Conservation (phyloP, 2,888 invertebrate species). For the Hemistola chrysoprasaria region DNA sequence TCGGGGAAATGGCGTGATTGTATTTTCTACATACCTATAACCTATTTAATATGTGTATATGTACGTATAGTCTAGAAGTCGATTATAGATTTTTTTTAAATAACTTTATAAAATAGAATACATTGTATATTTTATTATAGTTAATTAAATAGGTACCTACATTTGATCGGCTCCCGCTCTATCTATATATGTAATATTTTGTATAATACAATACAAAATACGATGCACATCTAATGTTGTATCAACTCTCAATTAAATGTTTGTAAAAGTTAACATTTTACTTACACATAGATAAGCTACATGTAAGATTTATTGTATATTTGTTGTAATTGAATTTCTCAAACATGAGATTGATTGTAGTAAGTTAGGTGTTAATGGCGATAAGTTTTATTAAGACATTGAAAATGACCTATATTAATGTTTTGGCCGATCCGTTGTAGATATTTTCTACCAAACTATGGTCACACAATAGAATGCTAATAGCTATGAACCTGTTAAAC, state of each 20-base stretch:
- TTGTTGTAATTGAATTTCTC: constrained; percentile 48
- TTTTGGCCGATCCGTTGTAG: too few species aligned
- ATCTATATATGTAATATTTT: constrained; percentile 2
- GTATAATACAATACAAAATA: constrained; percentile 1
- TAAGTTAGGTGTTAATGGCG: constrained; percentile 11
- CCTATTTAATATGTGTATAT: too few species aligned
- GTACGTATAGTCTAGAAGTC: too few species aligned
- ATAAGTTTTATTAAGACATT: constrained; percentile 4
- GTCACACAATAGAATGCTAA: too few species aligned
- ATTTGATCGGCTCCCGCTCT: constrained; percentile 1
- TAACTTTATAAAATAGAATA: too few species aligned
- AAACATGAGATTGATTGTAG: constrained; percentile 11
- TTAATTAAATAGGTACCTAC: not conserved
- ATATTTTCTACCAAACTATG: too few species aligned
- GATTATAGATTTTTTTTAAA: too few species aligned
- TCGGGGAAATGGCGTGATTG: too few species aligned
- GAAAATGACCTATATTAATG: too few species aligned
- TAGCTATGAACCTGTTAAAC: too few species aligned
- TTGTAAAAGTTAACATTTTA: constrained; percentile 51
- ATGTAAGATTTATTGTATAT: constrained; percentile 50
- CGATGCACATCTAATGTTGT: constrained; percentile 47
- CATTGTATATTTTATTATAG: too few species aligned
- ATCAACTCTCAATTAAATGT: constrained; percentile 5
- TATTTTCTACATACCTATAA: too few species aligned
- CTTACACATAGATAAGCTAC: constrained; percentile 38